phyloP scores from a whole-genome alignment of 2,113 vertebrate species.

The Cyphomyrus discorhynchus region DNA sequence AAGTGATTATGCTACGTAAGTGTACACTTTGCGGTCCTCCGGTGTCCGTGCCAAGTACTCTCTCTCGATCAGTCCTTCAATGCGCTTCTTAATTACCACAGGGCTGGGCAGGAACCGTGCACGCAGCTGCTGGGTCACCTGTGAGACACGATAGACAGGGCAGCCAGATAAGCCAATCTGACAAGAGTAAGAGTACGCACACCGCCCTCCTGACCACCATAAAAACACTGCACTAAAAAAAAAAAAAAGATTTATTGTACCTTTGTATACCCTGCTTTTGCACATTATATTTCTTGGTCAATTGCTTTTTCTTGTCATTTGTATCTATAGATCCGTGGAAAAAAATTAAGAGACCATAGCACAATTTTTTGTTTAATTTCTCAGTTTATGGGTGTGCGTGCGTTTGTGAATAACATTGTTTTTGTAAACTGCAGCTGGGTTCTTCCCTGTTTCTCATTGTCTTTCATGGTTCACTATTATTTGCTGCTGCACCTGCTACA shows the following conservation, averaged over 20 bases:
- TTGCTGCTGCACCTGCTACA: not conserved
- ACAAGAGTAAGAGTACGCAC: not conserved
- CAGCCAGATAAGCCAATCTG: not conserved
- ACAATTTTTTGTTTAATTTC: no score
- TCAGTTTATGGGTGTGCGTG: no score
- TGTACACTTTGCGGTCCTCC: conserved; percentile 97
- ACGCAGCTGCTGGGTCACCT: conserved; percentile 96
- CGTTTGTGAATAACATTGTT: no score
- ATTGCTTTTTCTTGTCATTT: not conserved
- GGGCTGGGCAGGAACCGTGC: conserved; percentile 93
- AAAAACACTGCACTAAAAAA: not conserved
- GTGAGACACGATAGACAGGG: conserved; percentile 18
- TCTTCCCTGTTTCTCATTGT: not conserved
- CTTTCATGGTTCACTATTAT: not conserved
- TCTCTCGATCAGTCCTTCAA: conserved; percentile 99
- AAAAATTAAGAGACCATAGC: no score
- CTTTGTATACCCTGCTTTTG: not conserved
- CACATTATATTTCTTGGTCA: not conserved
- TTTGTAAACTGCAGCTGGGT: no score
- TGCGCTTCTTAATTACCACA: conserved; percentile 97
- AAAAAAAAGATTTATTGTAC: not conserved
- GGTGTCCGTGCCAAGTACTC: conserved; percentile 97
- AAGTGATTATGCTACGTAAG: conserved; percentile 85
- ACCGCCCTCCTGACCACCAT: not conserved
- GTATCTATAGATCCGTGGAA: not conserved